Conservation (phyloP, 2,888 invertebrate genomes). For the Folsomia candida region DNA sequence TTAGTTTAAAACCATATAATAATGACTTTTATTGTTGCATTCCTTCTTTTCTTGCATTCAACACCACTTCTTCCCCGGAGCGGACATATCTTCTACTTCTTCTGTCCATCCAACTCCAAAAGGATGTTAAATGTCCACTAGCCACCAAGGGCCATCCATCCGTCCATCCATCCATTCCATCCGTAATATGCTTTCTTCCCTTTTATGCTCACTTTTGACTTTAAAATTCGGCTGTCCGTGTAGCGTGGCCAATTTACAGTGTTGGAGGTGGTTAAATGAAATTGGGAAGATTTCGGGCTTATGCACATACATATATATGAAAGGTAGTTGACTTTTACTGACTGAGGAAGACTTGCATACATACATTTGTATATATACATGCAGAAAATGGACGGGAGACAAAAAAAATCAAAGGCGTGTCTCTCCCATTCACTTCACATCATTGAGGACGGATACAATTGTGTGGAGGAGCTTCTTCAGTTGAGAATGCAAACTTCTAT, state of each 20-base stretch:
- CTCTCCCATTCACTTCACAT: conserved; percentile 27
- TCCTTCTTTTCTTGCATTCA: background rate
- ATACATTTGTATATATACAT: background rate
- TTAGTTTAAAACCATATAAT: conserved; percentile 21
- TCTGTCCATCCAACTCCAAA: no score
- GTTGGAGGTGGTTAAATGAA: background rate
- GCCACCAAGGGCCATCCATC: no score
- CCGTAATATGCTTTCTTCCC: background rate
- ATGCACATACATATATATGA: no score
- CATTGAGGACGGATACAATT: conserved; percentile 7
- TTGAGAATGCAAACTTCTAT: conserved; percentile 4
- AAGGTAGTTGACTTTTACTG: background rate
- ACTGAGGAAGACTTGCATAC: background rate
- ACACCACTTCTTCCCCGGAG: background rate
- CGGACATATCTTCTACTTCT: no score
- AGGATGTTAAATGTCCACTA: background rate
- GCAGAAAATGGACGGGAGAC: conserved; percentile 29
- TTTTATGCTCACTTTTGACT: background rate
- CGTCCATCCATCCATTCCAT: no score
- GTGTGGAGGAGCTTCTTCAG: background rate
- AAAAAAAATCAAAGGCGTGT: conserved; percentile 44
- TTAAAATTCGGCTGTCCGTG: background rate
- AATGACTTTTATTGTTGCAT: conserved; percentile 15
- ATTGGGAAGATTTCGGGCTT: no score
- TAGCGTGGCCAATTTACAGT: background rate